These are phyloP conservation scores for Saccopteryx bilineata DNA, from an alignment of 2,113 vertebrate species.

Conservation along the genomic window DNA sequence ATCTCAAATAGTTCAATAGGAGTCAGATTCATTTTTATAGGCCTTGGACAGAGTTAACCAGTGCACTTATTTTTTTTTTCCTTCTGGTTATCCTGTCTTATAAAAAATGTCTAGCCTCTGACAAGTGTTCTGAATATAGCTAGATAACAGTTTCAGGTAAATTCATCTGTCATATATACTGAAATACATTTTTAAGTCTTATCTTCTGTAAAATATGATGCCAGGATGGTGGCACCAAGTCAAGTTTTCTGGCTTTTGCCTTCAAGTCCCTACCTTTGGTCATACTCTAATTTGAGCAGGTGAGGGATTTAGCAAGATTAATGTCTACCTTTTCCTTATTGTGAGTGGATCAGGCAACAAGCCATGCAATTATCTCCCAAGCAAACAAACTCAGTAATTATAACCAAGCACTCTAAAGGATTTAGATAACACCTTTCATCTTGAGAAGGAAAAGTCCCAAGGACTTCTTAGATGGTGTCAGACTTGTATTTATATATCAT, in stretches of 20 bases:
- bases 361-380: constrained; percentile 74
- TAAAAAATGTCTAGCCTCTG: constrained; percentile 67
- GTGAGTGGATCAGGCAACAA: constrained; percentile 73
- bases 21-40: constrained; percentile 65
- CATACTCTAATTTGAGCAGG: constrained; percentile 69
- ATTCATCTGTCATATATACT: constrained; percentile 60
- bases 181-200: constrained; percentile 52
- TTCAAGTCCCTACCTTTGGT: constrained; percentile 68
- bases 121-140: constrained; percentile 77
- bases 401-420: constrained; percentile 58
- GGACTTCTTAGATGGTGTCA: constrained; percentile 49
- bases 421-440: constrained; percentile 68
- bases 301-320: constrained; percentile 71
- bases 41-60: constrained; percentile 42
- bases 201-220: constrained; percentile 57
- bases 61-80: background rate
- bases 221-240: background rate
- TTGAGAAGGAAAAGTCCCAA: constrained; percentile 60
- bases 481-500: background rate
- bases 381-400: constrained; percentile 74
- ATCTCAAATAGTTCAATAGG: constrained; percentile 45
- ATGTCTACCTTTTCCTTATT: constrained; percentile 23
- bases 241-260: constrained; percentile 63
- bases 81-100: background rate
- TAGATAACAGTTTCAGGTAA: constrained; percentile 72